Evolutionary conservation across 2,113 vertebrate genomes (phyloP), one percentile per base, ranked within the genome.

Genomic region (Cheilinus undulatus): DNA sequence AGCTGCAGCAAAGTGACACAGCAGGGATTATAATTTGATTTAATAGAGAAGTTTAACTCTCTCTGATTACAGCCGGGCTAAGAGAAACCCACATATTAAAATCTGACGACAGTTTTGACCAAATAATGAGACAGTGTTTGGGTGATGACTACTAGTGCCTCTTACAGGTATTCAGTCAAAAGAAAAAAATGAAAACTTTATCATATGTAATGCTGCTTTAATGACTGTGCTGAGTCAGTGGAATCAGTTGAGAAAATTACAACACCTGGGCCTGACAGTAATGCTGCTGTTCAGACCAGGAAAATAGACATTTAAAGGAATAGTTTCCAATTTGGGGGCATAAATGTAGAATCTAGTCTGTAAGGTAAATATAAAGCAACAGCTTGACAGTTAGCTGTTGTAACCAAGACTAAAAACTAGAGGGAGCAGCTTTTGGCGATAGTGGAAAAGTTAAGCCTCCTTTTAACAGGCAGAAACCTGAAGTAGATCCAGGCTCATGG

Each of bases 11-110:
- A 78, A 53, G 23, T 59, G 36, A 53, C 63, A 59, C 48, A 3
- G 53, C 36, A 24, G 50, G 73, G 54, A 72, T 75, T 34, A 53
- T 42, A 43, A 57, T 76, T 62, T 53, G 45, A 74, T 77, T 38
- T 73, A 22, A 70, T 32, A 12, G 53, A 57, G 24, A 51, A 15
- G 70, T 48, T 61, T 40, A 11, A 42, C 17, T 48, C 30, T 3
- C 9, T 34, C 12, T 70, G 54, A 60, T 75, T 69, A 45, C 49
- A 42, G 46, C 53, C 26, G n/a, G 15, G 17, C 6, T 10, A 17
- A 6, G 13, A 11, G 14, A 49, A 32, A 30, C 49, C 23, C 3
- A 20, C 49, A 46, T 66, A 56, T 69, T 65, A 4, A 52, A 66
- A 62, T 63, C 26, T 5, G n/a, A 70, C 69, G 42, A 48, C 23